A percentile compares a stretch with the other conserved stretches of the same genome.
Conservation (phyloP, 2,888 invertebrate genomes). For the Exephanes ischioxanthus region DNA sequence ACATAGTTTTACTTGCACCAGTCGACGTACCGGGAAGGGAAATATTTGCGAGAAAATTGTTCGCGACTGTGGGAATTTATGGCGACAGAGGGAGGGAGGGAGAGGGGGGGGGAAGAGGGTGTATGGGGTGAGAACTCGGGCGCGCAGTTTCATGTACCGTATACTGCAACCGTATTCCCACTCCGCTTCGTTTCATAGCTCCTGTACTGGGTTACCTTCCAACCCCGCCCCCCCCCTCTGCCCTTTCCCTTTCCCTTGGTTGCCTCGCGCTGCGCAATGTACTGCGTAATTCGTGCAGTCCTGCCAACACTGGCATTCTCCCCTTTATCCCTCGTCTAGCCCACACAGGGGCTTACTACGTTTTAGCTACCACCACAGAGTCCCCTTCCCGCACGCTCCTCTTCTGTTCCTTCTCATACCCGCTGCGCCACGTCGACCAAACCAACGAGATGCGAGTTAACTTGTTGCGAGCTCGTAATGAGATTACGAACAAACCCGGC, state of each 20-base stretch:
- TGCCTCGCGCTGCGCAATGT: conserved; percentile 46
- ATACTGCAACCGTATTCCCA: conserved; percentile 50
- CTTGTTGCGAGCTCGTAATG: conserved; percentile 72
- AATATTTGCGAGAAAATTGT: conserved; percentile 66
- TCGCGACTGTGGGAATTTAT: conserved; percentile 66
- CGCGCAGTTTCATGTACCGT: conserved; percentile 51
- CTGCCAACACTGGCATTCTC: conserved; percentile 49
- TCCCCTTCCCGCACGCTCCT: neutral
- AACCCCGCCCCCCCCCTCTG: neutral
- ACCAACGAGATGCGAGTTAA: conserved; percentile 70
- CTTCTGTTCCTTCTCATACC: conserved; percentile 1
- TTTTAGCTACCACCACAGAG: conserved; percentile 48
- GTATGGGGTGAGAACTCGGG: conserved; percentile 47
- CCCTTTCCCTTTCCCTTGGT: conserved; percentile 8
- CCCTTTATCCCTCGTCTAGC: conserved; percentile 46
- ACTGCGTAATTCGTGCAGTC: conserved; percentile 47
- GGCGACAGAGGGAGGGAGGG: conserved; percentile 47
- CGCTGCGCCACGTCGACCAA: conserved; percentile 55
- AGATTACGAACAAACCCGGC: conserved; percentile 71
- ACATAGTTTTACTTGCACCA: conserved; percentile 37
- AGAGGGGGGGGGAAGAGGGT: neutral
- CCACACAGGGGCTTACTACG: conserved; percentile 52
- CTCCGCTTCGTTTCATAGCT: conserved; percentile 19
- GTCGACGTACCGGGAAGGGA: conserved; percentile 45
- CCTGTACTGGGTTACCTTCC: conserved; percentile 9